phyloP scores from a whole-genome alignment of 2,888 invertebrate genomes.

The Carpatolechia fugitivella region DNA sequence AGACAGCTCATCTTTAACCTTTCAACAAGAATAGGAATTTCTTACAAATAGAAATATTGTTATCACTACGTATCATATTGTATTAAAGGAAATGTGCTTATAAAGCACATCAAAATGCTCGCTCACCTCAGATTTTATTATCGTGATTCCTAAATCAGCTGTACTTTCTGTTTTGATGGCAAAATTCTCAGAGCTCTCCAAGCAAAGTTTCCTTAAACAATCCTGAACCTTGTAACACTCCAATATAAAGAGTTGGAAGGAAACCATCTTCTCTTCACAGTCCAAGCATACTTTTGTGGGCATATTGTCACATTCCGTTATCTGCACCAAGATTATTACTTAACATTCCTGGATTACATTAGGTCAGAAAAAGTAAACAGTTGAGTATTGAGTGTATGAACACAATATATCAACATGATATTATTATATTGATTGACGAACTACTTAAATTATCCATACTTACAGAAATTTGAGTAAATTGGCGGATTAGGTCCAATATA shows the following conservation, averaged over 20 bases:
- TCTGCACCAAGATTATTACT: too few relatives aligned
- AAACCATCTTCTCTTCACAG: constrained; percentile 71
- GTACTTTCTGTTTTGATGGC: constrained; percentile 45
- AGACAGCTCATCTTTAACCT: constrained; percentile 65
- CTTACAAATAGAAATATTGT: background rate
- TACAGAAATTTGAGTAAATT: constrained; percentile 37
- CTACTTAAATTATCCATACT: constrained; percentile 18
- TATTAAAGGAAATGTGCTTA: too few relatives aligned
- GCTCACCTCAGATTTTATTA: constrained; percentile 60
- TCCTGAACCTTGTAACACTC: constrained; percentile 68
- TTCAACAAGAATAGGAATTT: background rate
- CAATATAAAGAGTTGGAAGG: constrained; percentile 64
- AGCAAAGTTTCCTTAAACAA: constrained; percentile 45
- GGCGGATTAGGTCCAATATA: constrained; percentile 58
- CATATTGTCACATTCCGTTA: constrained; percentile 56
- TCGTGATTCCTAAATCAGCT: constrained; percentile 29
- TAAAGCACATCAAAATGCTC: background rate
- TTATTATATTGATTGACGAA: too few relatives aligned
- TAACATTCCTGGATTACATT: too few relatives aligned
- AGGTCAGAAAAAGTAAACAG: too few relatives aligned
- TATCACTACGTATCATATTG: too few relatives aligned
- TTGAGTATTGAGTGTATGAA: too few relatives aligned
- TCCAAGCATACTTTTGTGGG: constrained; percentile 65
- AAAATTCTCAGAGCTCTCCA: constrained; percentile 33
- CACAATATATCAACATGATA: too few relatives aligned